Base-by-base conservation (phyloP, 2,797 vertebrate species). In the Myiotriccus ornatus region DNA sequence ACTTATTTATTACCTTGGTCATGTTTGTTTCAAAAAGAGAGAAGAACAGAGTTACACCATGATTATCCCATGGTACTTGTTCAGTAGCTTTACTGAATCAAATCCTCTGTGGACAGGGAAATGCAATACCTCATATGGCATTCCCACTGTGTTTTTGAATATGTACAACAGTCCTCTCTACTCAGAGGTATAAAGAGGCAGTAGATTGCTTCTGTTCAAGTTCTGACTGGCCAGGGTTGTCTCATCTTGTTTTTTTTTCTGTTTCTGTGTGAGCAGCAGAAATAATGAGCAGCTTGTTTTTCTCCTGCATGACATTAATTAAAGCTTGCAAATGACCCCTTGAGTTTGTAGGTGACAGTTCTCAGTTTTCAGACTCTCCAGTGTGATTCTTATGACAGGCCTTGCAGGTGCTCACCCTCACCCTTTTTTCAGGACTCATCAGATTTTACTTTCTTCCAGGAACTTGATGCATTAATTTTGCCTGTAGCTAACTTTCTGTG, bases 1-100 rank as follows among this genome's bases (percentile, higher is more conserved):
- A 75, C 53, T 44, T 87, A 2, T 60, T 93, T 69, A 71, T 86
- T 69, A 63, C 19, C 3, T 1, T 70, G 12, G 21, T 57, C 5
- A 2, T 83, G 64, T 79, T 95, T 87, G 82, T 89, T 82, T 93
- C 93, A 64, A 60, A 70, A 86, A 67, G 24, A 89, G 21, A 75
- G 74, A 37, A 75, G 50, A 35, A 78, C 10, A 77, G 39, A 94
- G 64, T 62, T 46, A n/a, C 23, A 49, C 46, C 1, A 1, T 90
- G 56, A 53, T 63, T 87, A 47, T 75, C 59, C 41, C 23, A 10
- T 79, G 28, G 27, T 49, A 67, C 11, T 81, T 84, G 56, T 11
- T 50, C 57, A 87, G 5, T 80, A 55, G 53, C 87, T 96, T 89
- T 63, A 80, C 28, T 49, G 35, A 83, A 56, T 69, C 64, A 47